Base-by-base conservation (phyloP, 2,888 invertebrate species). In the Caenorhabditis drosophilae region DNA sequence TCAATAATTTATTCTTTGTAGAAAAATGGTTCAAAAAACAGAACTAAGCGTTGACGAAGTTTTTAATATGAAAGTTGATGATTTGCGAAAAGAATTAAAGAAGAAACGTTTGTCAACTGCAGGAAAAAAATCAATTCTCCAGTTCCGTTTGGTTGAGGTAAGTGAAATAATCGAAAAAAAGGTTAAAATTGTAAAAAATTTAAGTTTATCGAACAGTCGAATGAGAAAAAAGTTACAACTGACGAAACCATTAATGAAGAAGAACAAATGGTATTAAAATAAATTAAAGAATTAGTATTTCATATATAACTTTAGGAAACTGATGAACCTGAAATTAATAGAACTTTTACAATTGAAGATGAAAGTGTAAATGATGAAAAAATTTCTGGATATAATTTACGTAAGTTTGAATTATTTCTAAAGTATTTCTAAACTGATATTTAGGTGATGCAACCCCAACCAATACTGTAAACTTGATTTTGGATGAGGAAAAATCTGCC, bases 391-490 rank as follows among this genome's bases (percentile, higher is more conserved):
- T n/a, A n/a, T n/a, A n/a, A n/a, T n/a, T n/a, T n/a, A n/a, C n/a
- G n/a, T n/a, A n/a, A n/a, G n/a, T n/a, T n/a, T n/a, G n/a, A n/a
- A n/a, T n/a, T n/a, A n/a, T n/a, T n/a, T n/a, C n/a, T n/a, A n/a
- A n/a, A n/a, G n/a, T n/a, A n/a, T n/a, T n/a, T n/a, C n/a, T n/a
- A n/a, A n/a, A 42, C 12, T 42, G n/a, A 35, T 15, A 4, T 31
- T 47, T 51, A 63, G 63, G 50, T 27, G 63, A 63, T 16, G 35
- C 38, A 27, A 63, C 63, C 23, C 63, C 63, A n/a, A 63, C 63
- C 2, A 63, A 49, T 34, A 26, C 57, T 2, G 58, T 63, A 9
- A 40, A 26, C 7, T 23, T 57, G 6, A 54, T 63, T 7, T 20
- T 63, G 0, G 63, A 63, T 25, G 57, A 63, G 9, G 63, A 58